Conservation (phyloP, 2,113 vertebrate species). For the Anguilla japonica region DNA sequence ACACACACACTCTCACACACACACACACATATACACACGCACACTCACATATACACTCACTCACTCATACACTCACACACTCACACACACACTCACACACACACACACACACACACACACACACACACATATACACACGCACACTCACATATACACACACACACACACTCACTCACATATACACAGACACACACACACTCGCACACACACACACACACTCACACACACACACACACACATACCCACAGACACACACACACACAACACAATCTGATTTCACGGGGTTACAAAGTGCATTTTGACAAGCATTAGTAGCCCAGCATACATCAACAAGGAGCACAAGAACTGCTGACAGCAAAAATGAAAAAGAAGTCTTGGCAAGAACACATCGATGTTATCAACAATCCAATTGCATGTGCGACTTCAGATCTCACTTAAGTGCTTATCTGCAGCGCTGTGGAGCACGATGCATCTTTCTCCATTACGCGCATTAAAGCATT, state of each 20-base stretch:
- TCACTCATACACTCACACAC: too few species aligned
- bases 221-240: not conserved
- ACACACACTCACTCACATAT: not conserved
- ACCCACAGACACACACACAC: too few species aligned
- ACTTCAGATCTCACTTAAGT: not conserved
- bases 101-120: not conserved
- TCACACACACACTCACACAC: not conserved
- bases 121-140: slow-evolving; percentile 13
- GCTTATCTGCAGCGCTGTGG: not conserved
- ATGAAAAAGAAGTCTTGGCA: not conserved
- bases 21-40: too few species aligned
- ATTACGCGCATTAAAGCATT: not conserved
- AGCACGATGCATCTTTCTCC: not conserved
- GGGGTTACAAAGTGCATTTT: not conserved
- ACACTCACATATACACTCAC: too few species aligned
- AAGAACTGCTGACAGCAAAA: not conserved
- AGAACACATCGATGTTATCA: not conserved
- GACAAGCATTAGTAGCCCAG: not conserved
- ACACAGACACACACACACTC: not conserved
- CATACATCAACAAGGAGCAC: not conserved
- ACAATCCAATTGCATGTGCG: not conserved
- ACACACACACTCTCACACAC: too few species aligned
- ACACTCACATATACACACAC: slow-evolving; percentile 12
- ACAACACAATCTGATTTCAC: not conserved
- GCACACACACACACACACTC: not conserved